A percentile compares a stretch with the other conserved stretches of the same genome.
phyloP scores from a whole-genome alignment of 2,888 invertebrate species.

The Celastrina argiolus region DNA sequence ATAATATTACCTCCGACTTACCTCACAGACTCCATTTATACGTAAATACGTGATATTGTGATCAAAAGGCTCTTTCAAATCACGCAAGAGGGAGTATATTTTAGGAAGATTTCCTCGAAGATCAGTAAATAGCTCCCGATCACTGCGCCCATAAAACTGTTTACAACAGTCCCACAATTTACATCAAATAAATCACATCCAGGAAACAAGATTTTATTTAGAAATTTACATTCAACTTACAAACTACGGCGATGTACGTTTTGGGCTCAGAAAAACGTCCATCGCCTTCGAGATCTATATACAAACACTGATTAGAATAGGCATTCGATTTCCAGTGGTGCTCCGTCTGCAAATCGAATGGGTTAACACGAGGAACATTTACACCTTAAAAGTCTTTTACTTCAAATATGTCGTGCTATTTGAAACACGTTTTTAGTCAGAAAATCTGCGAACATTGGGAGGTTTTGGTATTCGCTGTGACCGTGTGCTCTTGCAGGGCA shows the following conservation, averaged over 20 bases:
- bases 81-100: not conserved
- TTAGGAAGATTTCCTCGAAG: not conserved
- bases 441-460: constrained; percentile 77
- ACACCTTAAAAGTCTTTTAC: constrained; percentile 60
- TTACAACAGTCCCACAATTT: not conserved
- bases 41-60: not conserved
- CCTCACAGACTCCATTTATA: too few species aligned
- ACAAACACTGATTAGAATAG: not conserved
- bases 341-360: constrained; percentile 21
- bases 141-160: not conserved
- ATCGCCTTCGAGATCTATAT: constrained; percentile 39
- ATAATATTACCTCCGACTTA: too few species aligned
- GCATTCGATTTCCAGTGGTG: not conserved
- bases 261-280: constrained; percentile 72
- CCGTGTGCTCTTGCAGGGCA: constrained; percentile 67
- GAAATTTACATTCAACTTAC: constrained; percentile 38
- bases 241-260: constrained; percentile 52
- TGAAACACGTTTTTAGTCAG: constrained; percentile 73
- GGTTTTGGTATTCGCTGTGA: constrained; percentile 64
- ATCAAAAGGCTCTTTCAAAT: not conserved
- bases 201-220: constrained; percentile 44
- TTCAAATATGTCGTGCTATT: constrained; percentile 67
- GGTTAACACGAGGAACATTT: constrained; percentile 52
- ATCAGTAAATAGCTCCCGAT: not conserved
- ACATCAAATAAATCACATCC: constrained; percentile 25